Conservation (phyloP, 2,797 vertebrate genomes). For the Iguana delicatissima region DNA sequence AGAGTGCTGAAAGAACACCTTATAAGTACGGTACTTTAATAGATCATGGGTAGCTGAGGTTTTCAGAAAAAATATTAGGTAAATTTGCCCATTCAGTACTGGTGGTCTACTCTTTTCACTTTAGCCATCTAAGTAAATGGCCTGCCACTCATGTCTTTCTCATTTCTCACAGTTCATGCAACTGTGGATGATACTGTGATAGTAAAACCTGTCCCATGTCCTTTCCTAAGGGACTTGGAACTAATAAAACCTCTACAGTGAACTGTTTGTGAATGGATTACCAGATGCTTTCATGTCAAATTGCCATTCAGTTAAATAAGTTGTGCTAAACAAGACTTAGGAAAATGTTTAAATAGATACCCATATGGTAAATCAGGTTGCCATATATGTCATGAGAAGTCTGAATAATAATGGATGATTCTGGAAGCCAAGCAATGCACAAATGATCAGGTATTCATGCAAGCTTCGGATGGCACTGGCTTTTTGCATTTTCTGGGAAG, state of each 20-base stretch:
- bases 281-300: constrained; percentile 9
- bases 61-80: background rate
- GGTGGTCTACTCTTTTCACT: background rate
- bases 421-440: background rate
- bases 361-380: background rate
- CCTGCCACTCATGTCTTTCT: background rate
- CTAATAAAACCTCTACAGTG: background rate
- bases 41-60: background rate
- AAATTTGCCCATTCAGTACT: background rate
- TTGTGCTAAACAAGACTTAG: constrained; percentile 1
- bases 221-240: background rate
- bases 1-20: background rate
- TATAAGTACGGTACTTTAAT: background rate
- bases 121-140: background rate
- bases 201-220: background rate
- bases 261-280: background rate
- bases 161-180: background rate
- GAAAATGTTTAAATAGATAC: background rate
- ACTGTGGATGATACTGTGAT: background rate
- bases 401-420: background rate
- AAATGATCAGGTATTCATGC: background rate
- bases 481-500: constrained; percentile 52
- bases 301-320: background rate
- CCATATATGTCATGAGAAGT: background rate
- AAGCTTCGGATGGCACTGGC: background rate